Evolutionary conservation across 2,888 invertebrate genomes (phyloP).

Genomic region (Entomobrya proxima): DNA sequence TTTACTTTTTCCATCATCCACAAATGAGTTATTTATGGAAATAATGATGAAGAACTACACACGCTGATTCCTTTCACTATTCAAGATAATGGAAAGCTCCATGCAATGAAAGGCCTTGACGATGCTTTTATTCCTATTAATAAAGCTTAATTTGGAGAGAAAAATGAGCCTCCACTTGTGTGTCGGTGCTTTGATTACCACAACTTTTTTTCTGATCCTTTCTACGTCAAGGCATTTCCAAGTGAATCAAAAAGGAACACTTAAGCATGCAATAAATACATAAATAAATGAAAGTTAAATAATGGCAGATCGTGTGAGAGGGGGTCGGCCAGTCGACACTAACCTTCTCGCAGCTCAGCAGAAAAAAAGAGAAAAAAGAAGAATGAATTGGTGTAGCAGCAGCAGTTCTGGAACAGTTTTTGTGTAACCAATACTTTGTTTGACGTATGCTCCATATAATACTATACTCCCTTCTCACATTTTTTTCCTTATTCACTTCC

Average conservation of each 20-base stretch:
- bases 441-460: constrained; percentile 12
- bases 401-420: neutral
- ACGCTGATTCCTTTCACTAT: neutral
- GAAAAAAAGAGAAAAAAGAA: constrained; percentile 1
- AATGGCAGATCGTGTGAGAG: constrained; percentile 47
- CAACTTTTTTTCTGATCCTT: neutral
- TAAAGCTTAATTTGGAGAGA: constrained; percentile 21
- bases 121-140: constrained; percentile 9
- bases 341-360: constrained; percentile 1
- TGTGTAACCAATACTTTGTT: constrained; percentile 35
- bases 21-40: constrained; percentile 26
- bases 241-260: constrained; percentile 14
- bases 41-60: neutral
- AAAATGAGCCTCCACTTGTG: neutral
- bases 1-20: neutral
- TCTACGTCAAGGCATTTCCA: neutral
- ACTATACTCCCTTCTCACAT: constrained; percentile 30
- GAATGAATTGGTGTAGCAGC: no score
- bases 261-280: constrained; percentile 37
- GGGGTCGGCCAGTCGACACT: constrained; percentile 63
- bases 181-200: neutral
- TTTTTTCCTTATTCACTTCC: constrained; percentile 39
- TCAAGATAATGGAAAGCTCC: neutral
- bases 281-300: constrained; percentile 55
- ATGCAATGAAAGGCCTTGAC: neutral